phyloP scores from a whole-genome alignment of 1,140 invertebrate species.

The Cydia pomonella region DNA sequence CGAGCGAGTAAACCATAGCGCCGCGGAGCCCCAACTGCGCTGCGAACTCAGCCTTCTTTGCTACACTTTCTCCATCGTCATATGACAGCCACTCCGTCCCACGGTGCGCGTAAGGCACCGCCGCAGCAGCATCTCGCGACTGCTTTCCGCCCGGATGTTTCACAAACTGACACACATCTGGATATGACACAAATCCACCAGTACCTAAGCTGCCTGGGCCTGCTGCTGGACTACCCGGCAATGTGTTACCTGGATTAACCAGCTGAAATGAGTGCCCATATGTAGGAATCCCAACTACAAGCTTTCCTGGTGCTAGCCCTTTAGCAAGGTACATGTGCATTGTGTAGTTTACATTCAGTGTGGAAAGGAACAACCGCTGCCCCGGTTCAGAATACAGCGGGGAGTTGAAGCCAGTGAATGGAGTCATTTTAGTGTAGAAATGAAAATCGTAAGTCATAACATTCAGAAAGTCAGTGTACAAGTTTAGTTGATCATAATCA shows the following conservation, averaged over 20 bases:
- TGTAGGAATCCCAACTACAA: constrained; percentile 93
- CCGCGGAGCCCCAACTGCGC: constrained; percentile 84
- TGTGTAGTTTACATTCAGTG: constrained; percentile 92
- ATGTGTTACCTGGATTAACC: constrained; percentile 84
- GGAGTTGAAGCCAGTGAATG: constrained; percentile 91
- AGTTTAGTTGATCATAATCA: constrained; percentile 87
- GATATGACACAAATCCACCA: constrained; percentile 87
- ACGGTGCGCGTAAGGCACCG: constrained; percentile 89
- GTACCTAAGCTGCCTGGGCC: constrained; percentile 85
- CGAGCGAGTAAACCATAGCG: constrained; percentile 89
- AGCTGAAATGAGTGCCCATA: constrained; percentile 92
- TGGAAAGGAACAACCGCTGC: constrained; percentile 85
- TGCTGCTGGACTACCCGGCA: constrained; percentile 85
- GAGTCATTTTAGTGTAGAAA: constrained; percentile 87
- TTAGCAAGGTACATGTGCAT: constrained; percentile 89
- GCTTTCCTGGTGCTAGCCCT: constrained; percentile 91
- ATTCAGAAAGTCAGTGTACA: constrained; percentile 92
- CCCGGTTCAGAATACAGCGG: constrained; percentile 84
- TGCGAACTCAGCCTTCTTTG: constrained; percentile 87
- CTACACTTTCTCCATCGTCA: constrained; percentile 88
- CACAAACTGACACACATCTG: constrained; percentile 86
- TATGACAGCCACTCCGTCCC: constrained; percentile 93
- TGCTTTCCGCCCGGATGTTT: background rate
- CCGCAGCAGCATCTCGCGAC: constrained; percentile 5
- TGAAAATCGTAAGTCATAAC: constrained; percentile 96